Evolutionary conservation across 2,797 vertebrate genomes (phyloP), one percentile per base, ranked within the genome.

Genomic region (Sparus aurata): DNA sequence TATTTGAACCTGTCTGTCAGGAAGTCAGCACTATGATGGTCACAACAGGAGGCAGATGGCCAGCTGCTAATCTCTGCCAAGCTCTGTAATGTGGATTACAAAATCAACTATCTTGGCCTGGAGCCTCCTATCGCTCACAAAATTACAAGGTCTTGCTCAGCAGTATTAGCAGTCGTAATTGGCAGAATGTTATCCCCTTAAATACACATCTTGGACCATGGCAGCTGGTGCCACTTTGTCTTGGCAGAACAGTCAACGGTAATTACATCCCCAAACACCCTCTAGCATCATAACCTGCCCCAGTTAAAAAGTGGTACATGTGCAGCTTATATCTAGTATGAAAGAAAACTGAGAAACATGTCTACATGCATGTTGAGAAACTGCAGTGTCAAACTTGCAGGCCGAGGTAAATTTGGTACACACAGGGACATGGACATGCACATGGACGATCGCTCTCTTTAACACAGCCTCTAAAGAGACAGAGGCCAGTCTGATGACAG

Each of bases 11-110:
- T 34, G 43, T 62, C 57, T 11, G 12, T 80, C 55, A 59, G 58
- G 45, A 38, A 18, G 63, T 64, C 68, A 43, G 54, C 27, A 11
- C 64, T 38, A 27, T 53, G 61, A 12, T 23, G 34, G 66, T 61
- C 66, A 58, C 65, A 70, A 61, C 76, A 63, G 62, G 57, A 69
- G 75, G 66, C 83, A 77, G 80, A 80, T 79, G 77, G 79, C 62
- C 86, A 84, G 79, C 80, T 80, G 77, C 62, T 75, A 73, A 74
- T 58, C 71, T 69, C 65, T 63, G 69, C 75, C 73, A 27, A 43
- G 38, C 63, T 80, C 73, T 79, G 84, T 73, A 70, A 77, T 62
- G 77, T 82, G 89, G 86, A 91, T 90, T 90, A 90, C 49, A 55
- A 65, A 79, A 65, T 69, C 65, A 63, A 53, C 76, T 25, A 23